Evolutionary conservation across 1,140 invertebrate genomes (phyloP).

Genomic region (Hesperophylax magnus): DNA sequence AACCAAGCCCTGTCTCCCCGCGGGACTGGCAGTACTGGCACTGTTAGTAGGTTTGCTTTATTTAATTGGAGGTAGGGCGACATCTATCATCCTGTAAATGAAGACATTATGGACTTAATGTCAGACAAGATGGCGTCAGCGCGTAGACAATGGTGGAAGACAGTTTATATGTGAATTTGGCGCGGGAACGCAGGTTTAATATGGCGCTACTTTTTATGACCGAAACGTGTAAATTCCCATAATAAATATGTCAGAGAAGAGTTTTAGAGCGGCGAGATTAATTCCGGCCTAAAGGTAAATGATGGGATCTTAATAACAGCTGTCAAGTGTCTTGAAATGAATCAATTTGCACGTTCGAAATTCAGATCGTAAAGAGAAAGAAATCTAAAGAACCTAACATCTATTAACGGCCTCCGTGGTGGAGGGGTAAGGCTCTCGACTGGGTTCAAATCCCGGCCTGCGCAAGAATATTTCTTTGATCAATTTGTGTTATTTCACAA

Average conservation of each 20-base stretch:
- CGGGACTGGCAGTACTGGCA: too few relatives aligned
- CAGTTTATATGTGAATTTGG: slow-evolving; percentile 21
- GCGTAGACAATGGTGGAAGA: slow-evolving; percentile 18
- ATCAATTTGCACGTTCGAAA: too few relatives aligned
- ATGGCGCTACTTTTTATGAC: slow-evolving; percentile 42
- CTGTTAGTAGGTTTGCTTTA: background rate
- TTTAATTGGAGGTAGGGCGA: background rate
- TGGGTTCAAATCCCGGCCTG: too few relatives aligned
- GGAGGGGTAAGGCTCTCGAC: too few relatives aligned
- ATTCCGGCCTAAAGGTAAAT: slow-evolving; percentile 42
- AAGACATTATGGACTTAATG: slow-evolving; percentile 24
- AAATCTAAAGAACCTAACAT: too few relatives aligned
- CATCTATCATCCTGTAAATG: background rate
- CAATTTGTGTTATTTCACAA: too few relatives aligned
- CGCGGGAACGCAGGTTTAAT: slow-evolving; percentile 31
- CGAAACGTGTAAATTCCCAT: slow-evolving; percentile 47
- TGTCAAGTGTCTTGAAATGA: too few relatives aligned
- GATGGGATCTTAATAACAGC: background rate
- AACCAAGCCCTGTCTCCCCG: too few relatives aligned
- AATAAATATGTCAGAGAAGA: slow-evolving; percentile 32
- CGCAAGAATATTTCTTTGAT: too few relatives aligned
- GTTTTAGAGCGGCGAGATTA: slow-evolving; percentile 35
- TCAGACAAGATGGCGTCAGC: slow-evolving; percentile 8
- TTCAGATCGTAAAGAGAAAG: too few relatives aligned
- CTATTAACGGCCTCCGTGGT: too few relatives aligned